Conservation (phyloP, 2,888 invertebrate species). For the Ypsolopha sequella region DNA sequence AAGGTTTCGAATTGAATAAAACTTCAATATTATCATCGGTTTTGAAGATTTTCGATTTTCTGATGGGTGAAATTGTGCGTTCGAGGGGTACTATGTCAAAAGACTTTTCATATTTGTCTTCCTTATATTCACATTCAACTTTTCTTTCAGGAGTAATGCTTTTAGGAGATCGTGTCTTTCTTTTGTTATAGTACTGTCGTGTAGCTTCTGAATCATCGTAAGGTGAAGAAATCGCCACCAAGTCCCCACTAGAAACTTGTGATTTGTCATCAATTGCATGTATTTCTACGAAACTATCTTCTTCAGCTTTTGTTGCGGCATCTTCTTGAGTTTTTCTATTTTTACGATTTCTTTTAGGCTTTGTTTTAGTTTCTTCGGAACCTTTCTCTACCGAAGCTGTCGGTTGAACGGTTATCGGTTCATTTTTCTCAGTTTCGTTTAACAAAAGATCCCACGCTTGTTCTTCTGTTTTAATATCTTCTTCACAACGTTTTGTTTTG, state of each 20-base stretch:
- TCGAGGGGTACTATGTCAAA: neutral
- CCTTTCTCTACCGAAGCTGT: conserved; percentile 18
- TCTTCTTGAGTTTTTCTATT: conserved; percentile 42
- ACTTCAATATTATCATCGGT: conserved; percentile 1
- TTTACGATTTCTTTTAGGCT: conserved; percentile 44
- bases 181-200: conserved; percentile 30
- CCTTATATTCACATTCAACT: conserved; percentile 15
- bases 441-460: conserved; percentile 60
- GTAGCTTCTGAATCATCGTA: conserved; percentile 38
- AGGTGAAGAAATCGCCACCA: conserved; percentile 54
- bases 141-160: conserved; percentile 34
- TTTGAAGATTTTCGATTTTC: neutral
- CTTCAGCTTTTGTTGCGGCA: conserved; percentile 38
- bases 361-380: conserved; percentile 38
- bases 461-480: conserved; percentile 45
- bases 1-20: neutral
- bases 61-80: neutral
- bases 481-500: conserved; percentile 9
- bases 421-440: conserved; percentile 35
- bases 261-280: conserved; percentile 56
- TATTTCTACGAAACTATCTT: conserved; percentile 61
- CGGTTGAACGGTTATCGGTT: conserved; percentile 15
- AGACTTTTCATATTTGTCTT: conserved; percentile 17
- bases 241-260: conserved; percentile 37
- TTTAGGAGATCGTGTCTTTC: conserved; percentile 36